These are phyloP conservation scores for Acipenser ruthenus DNA, from an alignment of 2,797 vertebrate species.

Conservation along the genomic window DNA sequence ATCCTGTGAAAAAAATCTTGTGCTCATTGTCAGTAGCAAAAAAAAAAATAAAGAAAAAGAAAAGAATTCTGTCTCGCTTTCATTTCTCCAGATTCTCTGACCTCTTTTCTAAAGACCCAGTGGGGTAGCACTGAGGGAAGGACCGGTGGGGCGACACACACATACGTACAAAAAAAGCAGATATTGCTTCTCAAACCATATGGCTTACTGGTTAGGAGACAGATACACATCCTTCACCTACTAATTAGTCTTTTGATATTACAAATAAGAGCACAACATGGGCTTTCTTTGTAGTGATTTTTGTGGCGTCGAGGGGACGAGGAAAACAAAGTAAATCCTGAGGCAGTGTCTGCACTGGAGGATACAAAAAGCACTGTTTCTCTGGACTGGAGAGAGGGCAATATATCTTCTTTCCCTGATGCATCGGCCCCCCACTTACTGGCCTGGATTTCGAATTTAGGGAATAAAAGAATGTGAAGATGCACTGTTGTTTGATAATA, in stretches of 20 bases:
- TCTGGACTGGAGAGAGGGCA: constrained; percentile 13
- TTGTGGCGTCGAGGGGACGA: background rate
- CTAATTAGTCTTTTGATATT: constrained; percentile 32
- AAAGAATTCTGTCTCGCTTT: constrained; percentile 32
- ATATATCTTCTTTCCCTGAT: constrained; percentile 12
- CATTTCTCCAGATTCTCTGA: constrained; percentile 27
- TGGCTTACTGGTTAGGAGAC: constrained; percentile 32
- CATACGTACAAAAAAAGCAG: constrained; percentile 4
- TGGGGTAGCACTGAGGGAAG: constrained; percentile 15
- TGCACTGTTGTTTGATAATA: constrained; percentile 5
- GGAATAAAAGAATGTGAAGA: no score
- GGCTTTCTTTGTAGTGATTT: no score
- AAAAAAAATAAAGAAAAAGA: no score
- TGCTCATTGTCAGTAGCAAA: no score
- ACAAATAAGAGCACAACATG: no score
- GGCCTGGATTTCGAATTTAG: no score
- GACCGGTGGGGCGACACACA: constrained; percentile 19
- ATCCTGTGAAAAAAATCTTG: no score
- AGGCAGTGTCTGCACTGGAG: constrained; percentile 13
- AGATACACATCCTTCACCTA: constrained; percentile 41
- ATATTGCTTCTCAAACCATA: constrained; percentile 30
- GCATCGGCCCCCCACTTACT: no score
- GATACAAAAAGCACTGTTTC: no score
- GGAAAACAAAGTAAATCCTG: background rate
- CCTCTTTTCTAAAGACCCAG: constrained; percentile 17